Conservation (phyloP, 2,797 vertebrate species). For the Rallus crepitans region DNA sequence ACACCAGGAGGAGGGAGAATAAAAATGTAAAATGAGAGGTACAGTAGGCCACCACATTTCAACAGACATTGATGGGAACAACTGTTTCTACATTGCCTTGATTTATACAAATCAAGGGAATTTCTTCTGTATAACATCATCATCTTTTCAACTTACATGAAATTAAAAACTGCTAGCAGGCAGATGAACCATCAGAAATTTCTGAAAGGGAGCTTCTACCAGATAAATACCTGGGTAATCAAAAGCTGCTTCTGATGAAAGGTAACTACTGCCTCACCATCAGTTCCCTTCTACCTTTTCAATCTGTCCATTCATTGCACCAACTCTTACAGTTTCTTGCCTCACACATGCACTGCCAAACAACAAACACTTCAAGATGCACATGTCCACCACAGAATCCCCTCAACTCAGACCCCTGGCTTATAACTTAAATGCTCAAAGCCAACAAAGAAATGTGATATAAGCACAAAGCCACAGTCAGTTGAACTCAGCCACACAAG, state of each 20-base stretch:
- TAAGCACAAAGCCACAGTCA: background rate
- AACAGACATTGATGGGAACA: background rate
- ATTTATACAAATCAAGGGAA: background rate
- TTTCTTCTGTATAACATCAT: background rate
- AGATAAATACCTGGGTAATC: background rate
- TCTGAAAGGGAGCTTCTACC: background rate
- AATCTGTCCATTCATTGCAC: background rate
- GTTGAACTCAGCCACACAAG: background rate
- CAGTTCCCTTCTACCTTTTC: background rate
- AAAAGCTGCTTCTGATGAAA: background rate
- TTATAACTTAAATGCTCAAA: background rate
- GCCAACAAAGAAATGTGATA: background rate
- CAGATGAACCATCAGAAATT: background rate
- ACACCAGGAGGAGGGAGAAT: background rate
- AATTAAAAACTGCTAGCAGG: background rate
- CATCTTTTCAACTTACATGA: background rate
- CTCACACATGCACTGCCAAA: accelerated
- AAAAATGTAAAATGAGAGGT: background rate
- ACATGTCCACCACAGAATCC: accelerated
- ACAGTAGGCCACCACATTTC: background rate
- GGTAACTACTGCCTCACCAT: background rate
- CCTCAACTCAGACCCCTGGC: background rate
- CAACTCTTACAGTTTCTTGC: background rate
- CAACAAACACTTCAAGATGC: background rate
- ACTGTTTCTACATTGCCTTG: background rate